Evolutionary conservation across 1,140 invertebrate species (phyloP).

Genomic region (Stegodyphus mimosarum): DNA sequence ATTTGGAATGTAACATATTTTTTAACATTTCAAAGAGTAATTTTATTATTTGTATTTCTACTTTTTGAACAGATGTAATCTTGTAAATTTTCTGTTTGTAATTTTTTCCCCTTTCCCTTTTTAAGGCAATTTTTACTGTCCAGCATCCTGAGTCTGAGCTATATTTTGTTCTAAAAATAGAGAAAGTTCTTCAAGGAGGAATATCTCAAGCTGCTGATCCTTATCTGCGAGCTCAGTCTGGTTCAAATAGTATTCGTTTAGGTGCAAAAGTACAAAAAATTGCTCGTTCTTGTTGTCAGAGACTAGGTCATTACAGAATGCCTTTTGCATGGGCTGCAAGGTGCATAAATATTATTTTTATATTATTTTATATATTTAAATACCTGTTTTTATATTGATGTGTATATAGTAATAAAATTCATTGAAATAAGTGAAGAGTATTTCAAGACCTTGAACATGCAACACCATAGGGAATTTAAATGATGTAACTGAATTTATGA

Average conservation of each 20-base stretch:
- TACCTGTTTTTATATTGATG: neutral
- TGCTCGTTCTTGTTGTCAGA: conserved; percentile 82
- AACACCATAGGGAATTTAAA: too few species aligned
- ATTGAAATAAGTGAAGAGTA: neutral
- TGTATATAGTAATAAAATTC: neutral
- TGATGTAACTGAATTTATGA: too few species aligned
- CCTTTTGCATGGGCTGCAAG: conserved; percentile 93
- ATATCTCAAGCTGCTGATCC: conserved; percentile 87
- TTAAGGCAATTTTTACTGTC: conserved; percentile 83
- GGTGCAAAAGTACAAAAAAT: conserved; percentile 86
- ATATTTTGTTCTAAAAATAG: conserved; percentile 88
- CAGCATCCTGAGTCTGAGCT: conserved; percentile 87
- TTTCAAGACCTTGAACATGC: neutral
- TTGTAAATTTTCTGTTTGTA: conserved; percentile 14
- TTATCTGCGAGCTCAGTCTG: conserved; percentile 77
- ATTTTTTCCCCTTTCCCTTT: conserved; percentile 32
- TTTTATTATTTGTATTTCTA: neutral
- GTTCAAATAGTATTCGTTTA: conserved; percentile 79
- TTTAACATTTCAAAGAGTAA: too few species aligned
- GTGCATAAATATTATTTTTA: conserved; percentile 62
- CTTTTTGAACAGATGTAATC: neutral
- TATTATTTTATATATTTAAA: neutral
- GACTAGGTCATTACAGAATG: conserved; percentile 91
- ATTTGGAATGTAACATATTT: too few species aligned
- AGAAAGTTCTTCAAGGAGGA: conserved; percentile 90